These are phyloP conservation scores for Autographa gamma DNA, from an alignment of 2,888 invertebrate species.

Conservation along the genomic window DNA sequence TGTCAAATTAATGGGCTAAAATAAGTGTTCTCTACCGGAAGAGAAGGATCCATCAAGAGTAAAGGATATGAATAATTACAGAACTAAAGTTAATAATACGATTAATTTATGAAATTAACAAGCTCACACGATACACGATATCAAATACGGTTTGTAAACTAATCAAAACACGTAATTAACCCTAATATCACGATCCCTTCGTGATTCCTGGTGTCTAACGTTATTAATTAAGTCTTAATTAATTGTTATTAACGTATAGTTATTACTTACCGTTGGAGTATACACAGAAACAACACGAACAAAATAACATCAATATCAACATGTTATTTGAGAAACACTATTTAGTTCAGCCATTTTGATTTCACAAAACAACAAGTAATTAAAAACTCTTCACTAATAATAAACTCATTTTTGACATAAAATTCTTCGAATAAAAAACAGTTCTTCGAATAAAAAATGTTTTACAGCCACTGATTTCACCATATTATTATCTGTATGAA, in stretches of 20 bases:
- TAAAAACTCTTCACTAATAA: neutral
- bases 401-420: neutral
- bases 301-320: constrained; percentile 40
- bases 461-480: neutral
- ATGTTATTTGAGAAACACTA: constrained; percentile 22
- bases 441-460: neutral
- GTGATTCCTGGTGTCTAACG: neutral
- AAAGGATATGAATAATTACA: too few relatives aligned
- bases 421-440: neutral
- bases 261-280: constrained; percentile 33
- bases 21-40: too few relatives aligned
- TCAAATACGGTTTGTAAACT: neutral
- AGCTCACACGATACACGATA: too few relatives aligned
- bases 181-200: neutral
- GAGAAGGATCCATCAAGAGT: too few relatives aligned
- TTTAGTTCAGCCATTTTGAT: neutral
- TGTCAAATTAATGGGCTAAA: too few relatives aligned
- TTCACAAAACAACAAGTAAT: neutral
- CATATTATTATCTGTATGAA: neutral
- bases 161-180: neutral
- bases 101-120: too few relatives aligned
- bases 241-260: neutral
- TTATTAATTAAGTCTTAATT: neutral
- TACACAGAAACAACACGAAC: constrained; percentile 9
- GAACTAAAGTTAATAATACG: too few relatives aligned